Conservation (phyloP, 64 coral and sea anemone genomes). For the Actinia equina region DNA sequence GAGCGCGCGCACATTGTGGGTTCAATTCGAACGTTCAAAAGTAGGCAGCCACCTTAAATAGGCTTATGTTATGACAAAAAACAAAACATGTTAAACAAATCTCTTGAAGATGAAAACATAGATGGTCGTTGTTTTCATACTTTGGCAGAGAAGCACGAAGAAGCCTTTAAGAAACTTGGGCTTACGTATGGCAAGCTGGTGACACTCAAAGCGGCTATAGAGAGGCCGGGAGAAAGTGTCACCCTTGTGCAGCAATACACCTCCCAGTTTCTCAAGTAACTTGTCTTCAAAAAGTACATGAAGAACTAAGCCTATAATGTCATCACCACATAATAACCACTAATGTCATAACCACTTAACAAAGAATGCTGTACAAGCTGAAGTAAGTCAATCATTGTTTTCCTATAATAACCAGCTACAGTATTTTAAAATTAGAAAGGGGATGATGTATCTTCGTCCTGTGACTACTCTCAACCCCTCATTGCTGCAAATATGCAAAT, state of each 20-base stretch:
- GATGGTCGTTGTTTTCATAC: background rate
- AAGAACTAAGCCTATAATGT: background rate
- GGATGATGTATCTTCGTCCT: conserved; percentile 30
- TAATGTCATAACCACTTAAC: conserved; percentile 8
- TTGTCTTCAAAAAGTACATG: background rate
- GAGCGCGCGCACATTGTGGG: too few species aligned
- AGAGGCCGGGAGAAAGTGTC: too few species aligned
- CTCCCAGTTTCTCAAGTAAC: background rate
- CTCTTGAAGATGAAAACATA: background rate
- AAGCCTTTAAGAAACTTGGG: conserved; percentile 10
- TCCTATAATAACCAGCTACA: background rate
- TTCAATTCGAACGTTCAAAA: too few species aligned
- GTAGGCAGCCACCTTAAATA: too few species aligned
- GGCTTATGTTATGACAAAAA: background rate
- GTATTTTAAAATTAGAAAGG: background rate
- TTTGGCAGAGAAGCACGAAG: background rate
- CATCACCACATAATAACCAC: too few species aligned
- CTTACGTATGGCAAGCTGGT: conserved; percentile 8
- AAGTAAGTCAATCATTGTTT: conserved; percentile 11
- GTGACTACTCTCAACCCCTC: conserved; percentile 16
- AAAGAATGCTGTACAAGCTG: conserved; percentile 9
- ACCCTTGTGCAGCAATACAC: too few species aligned
- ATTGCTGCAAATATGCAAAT: conserved; percentile 1
- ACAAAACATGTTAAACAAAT: background rate
- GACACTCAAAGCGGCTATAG: too few species aligned